Evolutionary conservation across 2,797 vertebrate genomes (phyloP), one percentile per base, ranked within the genome.

Genomic region (Staurois parvus): DNA sequence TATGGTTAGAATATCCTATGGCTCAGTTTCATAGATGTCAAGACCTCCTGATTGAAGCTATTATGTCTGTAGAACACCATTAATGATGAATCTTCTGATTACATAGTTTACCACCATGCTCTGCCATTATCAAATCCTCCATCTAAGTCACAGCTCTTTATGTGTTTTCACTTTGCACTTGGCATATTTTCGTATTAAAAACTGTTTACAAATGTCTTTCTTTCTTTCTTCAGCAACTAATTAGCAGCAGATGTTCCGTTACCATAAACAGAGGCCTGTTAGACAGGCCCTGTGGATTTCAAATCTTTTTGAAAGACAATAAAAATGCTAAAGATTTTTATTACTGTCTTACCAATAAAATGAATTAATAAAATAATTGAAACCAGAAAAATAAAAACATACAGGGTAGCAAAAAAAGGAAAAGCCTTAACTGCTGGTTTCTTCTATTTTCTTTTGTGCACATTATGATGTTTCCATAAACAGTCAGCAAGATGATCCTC

Each of bases 151-250:
- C 52, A 79, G 68, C 76, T 72, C 68, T 84, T 72, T 84, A 37
- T 84, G 83, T 84, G 83, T 84, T 84, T 84, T 73, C 76, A 84
- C 52, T 84, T 84, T 84, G 52, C 59, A 84, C 79, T 81, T 81
- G 84, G 79, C 72, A 29, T 37, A 32, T 45, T 70, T 11, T 69
- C 70, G 37, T 59, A 42, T 72, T 17, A 17, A 70, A 81, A 52
- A 75, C 72, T 76, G 79, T 81, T 70, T 76, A 81, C 64, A 76
- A 56, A 81, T 5, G 72, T 68, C 26, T 85, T 76, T 26, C 30
- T 85, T 76, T 26, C 30, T 85, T 81, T 85, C 72, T 81, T 76
- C 48, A 76, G 34, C 84, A 52, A 29, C 70, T 85, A 85, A 85
- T 62, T 45, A 67, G 64, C 79, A 75, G 32, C 84, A 85, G 78